A percentile compares a stretch with the other conserved stretches of the same genome.
Conservation (phyloP, 2,888 invertebrate genomes). For the Eutolmus rufibarbis region DNA sequence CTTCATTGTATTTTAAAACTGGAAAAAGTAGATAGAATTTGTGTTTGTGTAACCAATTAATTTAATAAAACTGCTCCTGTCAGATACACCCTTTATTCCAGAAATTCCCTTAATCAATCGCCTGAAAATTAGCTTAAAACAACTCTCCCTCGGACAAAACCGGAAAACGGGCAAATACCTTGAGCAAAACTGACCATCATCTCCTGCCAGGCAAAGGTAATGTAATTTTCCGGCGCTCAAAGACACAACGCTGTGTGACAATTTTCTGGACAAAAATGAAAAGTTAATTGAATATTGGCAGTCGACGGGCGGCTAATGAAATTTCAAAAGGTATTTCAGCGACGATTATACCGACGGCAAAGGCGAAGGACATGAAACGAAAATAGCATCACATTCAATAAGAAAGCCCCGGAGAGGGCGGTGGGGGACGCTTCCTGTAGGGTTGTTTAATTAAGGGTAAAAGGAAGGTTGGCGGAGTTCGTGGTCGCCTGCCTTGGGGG, state of each 20-base stretch:
- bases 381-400: background rate
- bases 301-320: slow-evolving; percentile 2
- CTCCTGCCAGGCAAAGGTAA: background rate
- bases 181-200: background rate
- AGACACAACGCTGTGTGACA: background rate
- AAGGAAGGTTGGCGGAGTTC: background rate
- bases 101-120: background rate
- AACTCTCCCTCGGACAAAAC: background rate
- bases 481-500: background rate
- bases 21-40: too few species aligned
- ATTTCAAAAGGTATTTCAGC: slow-evolving; percentile 18
- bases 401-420: background rate
- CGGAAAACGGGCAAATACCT: background rate
- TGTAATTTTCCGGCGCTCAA: background rate
- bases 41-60: too few species aligned
- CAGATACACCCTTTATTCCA: background rate
- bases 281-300: slow-evolving; percentile 30
- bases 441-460: slow-evolving; percentile 3
- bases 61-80: too few species aligned
- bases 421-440: background rate
- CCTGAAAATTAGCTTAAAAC: background rate
- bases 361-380: background rate
- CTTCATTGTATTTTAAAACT: too few species aligned
- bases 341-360: background rate
- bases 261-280: slow-evolving; percentile 2